Evolutionary conservation across 2,113 vertebrate genomes (phyloP), one percentile per base, ranked within the genome.

Genomic region (Callipepla californica): DNA sequence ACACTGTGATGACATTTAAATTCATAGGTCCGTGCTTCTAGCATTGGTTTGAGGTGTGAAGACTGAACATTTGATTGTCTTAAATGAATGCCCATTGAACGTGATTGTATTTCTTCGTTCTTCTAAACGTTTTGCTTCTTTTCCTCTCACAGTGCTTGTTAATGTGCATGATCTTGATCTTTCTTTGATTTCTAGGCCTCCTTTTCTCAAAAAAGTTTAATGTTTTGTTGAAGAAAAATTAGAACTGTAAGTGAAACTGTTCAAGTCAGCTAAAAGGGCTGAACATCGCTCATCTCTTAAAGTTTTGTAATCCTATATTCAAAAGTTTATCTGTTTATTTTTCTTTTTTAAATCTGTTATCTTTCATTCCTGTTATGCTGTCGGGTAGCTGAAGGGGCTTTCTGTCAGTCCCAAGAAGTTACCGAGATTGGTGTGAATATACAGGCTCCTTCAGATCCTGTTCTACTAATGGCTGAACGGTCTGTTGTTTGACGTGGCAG

Each of bases 151-250:
- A 70, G 48, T 66, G 5, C 21, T 69, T 90, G 26, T 38, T 84
- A 53, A 78, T 81, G 44, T 78, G 13, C 19, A 53, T 84, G 22
- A 16, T 87, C 40, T 78, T 78, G 44, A 76, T 34, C n/a, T 84
- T 75, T 36, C 22, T 72, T 85, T 62, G 36, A 38, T 32, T 89
- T 76, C 34, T 58, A 23, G 44, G 30, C 48, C 42, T 77, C 25
- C 42, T 85, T 94, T 50, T 89, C 79, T 87, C 59, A 80, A 79
- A 65, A 79, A 26, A 34, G 36, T 93, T 80, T 80, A 4, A n/a
- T 42, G 30, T 86, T 57, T 81, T 81, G 11, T n/a, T 70, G 16
- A 82, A 66, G 44, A 42, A 76, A 73, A 65, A 45, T 15, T 82
- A 38, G 25, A 87, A 50, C 16, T 73, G 40, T 57, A 68, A 62